A percentile compares a stretch with the other conserved stretches of the same genome.
These are phyloP conservation scores for Gymnocheta viridis DNA, from an alignment of 2,888 invertebrate species.

Conservation along the genomic window DNA sequence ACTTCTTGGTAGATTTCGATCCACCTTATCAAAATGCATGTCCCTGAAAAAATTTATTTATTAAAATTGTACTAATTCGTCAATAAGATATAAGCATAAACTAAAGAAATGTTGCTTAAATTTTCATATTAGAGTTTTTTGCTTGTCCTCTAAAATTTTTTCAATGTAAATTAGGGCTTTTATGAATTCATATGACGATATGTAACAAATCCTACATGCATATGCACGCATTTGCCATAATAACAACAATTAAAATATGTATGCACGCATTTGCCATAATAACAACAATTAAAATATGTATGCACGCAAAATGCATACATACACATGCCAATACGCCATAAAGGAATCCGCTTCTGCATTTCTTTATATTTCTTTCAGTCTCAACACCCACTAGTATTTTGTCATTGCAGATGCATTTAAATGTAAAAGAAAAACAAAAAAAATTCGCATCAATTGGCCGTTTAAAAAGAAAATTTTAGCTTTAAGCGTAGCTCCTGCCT, in stretches of 20 bases:
- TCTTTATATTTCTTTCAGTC: not conserved
- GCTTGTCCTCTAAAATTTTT: too few relatives aligned
- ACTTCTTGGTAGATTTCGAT: too few relatives aligned
- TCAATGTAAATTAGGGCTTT: too few relatives aligned
- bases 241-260: not conserved
- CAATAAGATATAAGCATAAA: too few relatives aligned
- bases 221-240: not conserved
- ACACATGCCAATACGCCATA: not conserved
- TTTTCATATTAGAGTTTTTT: too few relatives aligned
- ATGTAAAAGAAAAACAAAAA: not conserved
- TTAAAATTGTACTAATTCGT: too few relatives aligned
- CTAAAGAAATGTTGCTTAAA: too few relatives aligned
- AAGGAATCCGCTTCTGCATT: too few relatives aligned
- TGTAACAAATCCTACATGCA: too few relatives aligned
- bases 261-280: not conserved
- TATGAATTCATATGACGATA: too few relatives aligned
- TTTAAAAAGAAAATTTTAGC: conserved; percentile 3
- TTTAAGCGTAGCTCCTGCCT: conserved; percentile 16
- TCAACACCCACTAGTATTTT: not conserved
- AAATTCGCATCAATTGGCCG: conserved; percentile 11
- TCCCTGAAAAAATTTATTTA: too few relatives aligned
- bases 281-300: not conserved
- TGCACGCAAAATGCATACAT: not conserved
- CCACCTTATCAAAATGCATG: too few relatives aligned
- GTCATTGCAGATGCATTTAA: not conserved